Evolutionary conservation across 2,888 invertebrate species (phyloP), one percentile per base, ranked within the genome.

Genomic region (Cataglyphis altisquamis): DNA sequence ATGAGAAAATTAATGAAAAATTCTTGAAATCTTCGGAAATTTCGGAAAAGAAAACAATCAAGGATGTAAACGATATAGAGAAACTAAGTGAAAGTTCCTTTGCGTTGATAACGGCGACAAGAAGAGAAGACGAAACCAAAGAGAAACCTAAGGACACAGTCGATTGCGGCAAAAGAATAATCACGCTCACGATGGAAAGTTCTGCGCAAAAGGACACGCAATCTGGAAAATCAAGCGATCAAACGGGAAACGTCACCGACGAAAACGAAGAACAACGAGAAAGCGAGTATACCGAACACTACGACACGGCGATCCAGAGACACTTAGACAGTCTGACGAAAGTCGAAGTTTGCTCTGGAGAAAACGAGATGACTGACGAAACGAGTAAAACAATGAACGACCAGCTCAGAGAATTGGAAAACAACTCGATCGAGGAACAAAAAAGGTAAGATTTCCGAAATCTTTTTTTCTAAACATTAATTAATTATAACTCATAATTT

Each of bases 261-360:
- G 82, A 86, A 62, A 52, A 70, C 10, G 74, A 75, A 75, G 67
- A 72, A n/a, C 95, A 95, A 66, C 94, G 94, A 68, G 95, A 95
- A 86, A 93, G 94, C 78, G 95, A 95, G 75, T 95, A 94, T 86
- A 94, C 95, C 10, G 95, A 94, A 83, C 94, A 94, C 85, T 94
- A 94, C 86, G 94, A 93, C 60, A 91, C 90, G 15, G 93, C 92
- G 5, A 92, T 91, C 3, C 96, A 96, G 88, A 94, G 96, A 89
- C 96, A 96, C 88, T 95, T 96, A 21, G 96, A 96, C 86, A 96
- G 96, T 89, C 92, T 96, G 63, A 95, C 89, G 63, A 92, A 90
- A 63, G 73, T 86, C 36, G 90, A 88, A 36, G 55, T 39, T n/a
- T 75, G 21, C 10, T 48, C 55, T 9, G 78, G 18, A 41, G 83